These are phyloP conservation scores for Campoplex nolae DNA, from an alignment of 2,888 invertebrate species.

Conservation along the genomic window DNA sequence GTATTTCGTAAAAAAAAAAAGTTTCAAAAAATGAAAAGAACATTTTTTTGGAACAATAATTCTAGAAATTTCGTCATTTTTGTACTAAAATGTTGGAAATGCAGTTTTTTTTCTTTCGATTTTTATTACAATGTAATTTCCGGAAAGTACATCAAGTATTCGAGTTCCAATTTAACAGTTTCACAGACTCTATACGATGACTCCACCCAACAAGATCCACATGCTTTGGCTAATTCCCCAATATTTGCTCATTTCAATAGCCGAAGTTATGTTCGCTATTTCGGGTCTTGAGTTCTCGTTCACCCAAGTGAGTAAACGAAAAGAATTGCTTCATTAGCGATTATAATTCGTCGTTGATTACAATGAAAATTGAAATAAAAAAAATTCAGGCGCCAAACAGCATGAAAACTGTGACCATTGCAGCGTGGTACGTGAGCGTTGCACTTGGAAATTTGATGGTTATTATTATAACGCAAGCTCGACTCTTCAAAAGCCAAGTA, in stretches of 20 bases:
- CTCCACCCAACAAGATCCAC: slow-evolving; percentile 88
- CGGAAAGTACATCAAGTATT: too few relatives aligned
- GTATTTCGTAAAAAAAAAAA: background rate
- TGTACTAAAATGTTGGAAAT: too few relatives aligned
- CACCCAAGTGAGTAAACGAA: slow-evolving; percentile 87
- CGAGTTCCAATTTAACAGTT: slow-evolving; percentile 78
- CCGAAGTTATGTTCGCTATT: slow-evolving; percentile 93
- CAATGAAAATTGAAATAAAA: background rate
- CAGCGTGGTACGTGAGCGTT: slow-evolving; percentile 93
- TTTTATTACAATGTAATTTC: slow-evolving; percentile 13
- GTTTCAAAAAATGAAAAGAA: too few relatives aligned
- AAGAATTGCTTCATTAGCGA: background rate
- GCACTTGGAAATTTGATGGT: slow-evolving; percentile 93
- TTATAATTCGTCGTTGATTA: background rate
- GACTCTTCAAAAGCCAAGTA: slow-evolving; percentile 89
- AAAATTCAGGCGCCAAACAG: slow-evolving; percentile 89
- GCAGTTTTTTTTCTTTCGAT: too few relatives aligned
- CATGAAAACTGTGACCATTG: slow-evolving; percentile 94
- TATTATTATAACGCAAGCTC: slow-evolving; percentile 89
- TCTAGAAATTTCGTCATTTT: background rate
- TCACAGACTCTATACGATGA: slow-evolving; percentile 87
- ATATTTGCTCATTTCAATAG: slow-evolving; percentile 91
- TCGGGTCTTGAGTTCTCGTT: slow-evolving; percentile 94
- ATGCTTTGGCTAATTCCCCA: slow-evolving; percentile 92
- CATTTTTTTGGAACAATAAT: background rate